These are phyloP conservation scores for Colinus virginianus DNA, from an alignment of 2,113 vertebrate species.

Conservation along the genomic window DNA sequence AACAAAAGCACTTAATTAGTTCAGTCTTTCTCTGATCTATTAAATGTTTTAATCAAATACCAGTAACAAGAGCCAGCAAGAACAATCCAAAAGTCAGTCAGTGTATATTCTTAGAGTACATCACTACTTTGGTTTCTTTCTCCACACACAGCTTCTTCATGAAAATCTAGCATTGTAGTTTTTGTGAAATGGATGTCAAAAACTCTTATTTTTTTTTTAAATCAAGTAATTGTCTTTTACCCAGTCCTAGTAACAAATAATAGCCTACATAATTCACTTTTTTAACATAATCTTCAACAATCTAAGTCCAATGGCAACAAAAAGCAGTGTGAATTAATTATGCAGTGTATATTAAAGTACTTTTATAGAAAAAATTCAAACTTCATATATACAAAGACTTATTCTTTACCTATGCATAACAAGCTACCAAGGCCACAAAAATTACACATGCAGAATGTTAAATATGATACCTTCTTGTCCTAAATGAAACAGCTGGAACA, in stretches of 20 bases:
- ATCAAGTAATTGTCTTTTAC: background rate
- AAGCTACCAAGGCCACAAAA: background rate
- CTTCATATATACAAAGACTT: background rate
- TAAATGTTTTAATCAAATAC: slow-evolving; percentile 32
- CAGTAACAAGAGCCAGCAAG: background rate
- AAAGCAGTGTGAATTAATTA: background rate
- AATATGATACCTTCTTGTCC: background rate
- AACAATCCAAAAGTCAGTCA: background rate
- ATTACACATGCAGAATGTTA: background rate
- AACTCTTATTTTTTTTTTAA: background rate
- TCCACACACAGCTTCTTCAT: background rate
- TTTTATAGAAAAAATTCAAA: background rate
- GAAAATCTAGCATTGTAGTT: background rate
- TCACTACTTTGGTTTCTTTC: background rate
- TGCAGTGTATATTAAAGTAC: background rate
- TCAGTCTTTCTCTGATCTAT: slow-evolving; percentile 26
- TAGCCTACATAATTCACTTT: background rate
- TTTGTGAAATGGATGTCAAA: background rate
- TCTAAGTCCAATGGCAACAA: background rate
- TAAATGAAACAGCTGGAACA: background rate
- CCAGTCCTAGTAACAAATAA: background rate
- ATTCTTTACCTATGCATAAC: background rate
- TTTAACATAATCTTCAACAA: background rate
- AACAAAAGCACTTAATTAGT: slow-evolving; percentile 51
- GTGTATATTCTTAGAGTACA: background rate